Evolutionary conservation across 1,140 invertebrate species (phyloP).

Genomic region (Drosophila hydei): DNA sequence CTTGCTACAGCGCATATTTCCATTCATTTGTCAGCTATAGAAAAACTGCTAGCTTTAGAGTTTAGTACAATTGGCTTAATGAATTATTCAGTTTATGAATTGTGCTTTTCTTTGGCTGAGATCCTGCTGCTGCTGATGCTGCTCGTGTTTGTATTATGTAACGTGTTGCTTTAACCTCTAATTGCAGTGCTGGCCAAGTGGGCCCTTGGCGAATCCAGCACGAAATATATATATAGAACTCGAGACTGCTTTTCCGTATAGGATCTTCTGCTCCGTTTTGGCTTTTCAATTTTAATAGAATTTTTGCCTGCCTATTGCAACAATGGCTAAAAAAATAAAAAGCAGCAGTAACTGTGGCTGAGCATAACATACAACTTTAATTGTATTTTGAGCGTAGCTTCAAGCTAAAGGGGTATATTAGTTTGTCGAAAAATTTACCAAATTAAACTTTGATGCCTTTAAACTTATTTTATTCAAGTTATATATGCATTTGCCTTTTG

Average conservation of each 20-base stretch:
- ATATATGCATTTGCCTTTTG: too few species aligned
- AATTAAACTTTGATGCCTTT: too few species aligned
- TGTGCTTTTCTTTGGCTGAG: slow-evolving; percentile 40
- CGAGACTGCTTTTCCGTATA: slow-evolving; percentile 12
- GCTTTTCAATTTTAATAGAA: slow-evolving; percentile 68
- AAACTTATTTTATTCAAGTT: too few species aligned
- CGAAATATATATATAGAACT: slow-evolving; percentile 10
- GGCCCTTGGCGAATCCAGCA: slow-evolving; percentile 46
- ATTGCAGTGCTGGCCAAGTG: slow-evolving; percentile 52
- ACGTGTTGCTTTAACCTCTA: slow-evolving; percentile 42
- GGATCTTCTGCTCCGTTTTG: slow-evolving; percentile 32
- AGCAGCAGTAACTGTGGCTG: neutral
- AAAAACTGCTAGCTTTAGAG: slow-evolving; percentile 8
- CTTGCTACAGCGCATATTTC: neutral
- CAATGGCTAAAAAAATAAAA: slow-evolving; percentile 5
- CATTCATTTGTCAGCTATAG: slow-evolving; percentile 48
- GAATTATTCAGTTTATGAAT: slow-evolving; percentile 67
- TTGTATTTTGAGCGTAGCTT: neutral
- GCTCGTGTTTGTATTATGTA: slow-evolving; percentile 2
- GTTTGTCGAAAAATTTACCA: too few species aligned
- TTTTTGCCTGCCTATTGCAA: slow-evolving; percentile 54
- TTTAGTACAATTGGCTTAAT: slow-evolving; percentile 34
- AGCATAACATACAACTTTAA: slow-evolving; percentile 15
- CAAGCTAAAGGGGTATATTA: neutral
- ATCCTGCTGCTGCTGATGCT: neutral